phyloP scores from a whole-genome alignment of 2,113 vertebrate species.

The Sorex araneus region DNA sequence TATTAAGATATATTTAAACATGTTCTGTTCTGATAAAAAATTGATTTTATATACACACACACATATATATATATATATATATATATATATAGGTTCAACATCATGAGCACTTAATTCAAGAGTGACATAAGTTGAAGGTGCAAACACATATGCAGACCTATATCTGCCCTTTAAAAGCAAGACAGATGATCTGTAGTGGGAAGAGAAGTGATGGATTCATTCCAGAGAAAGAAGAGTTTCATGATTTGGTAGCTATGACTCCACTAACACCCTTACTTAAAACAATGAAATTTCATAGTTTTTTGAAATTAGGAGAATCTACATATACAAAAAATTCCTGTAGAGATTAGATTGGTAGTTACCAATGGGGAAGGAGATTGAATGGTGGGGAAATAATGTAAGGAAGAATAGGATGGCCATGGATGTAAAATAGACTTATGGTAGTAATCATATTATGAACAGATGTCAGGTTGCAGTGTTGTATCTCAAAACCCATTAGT shows the following conservation, averaged over 20 bases:
- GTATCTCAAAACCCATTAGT: not conserved
- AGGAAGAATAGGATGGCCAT: not conserved
- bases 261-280: slow-evolving; percentile 68
- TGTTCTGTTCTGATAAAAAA: not conserved
- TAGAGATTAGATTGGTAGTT: not conserved
- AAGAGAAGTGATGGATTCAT: not conserved
- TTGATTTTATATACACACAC: too few species aligned
- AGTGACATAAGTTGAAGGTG: not conserved
- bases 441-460: not conserved
- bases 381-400: not conserved
- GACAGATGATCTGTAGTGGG: not conserved
- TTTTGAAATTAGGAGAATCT: slow-evolving; percentile 78
- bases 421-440: not conserved
- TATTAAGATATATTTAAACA: not conserved
- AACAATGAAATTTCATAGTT: slow-evolving; percentile 77
- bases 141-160: not conserved
- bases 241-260: slow-evolving; percentile 74
- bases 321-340: not conserved
- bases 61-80: too few species aligned
- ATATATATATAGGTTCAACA: too few species aligned
- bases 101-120: not conserved
- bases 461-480: too few species aligned
- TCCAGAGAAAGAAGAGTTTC: slow-evolving; percentile 44
- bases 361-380: not conserved
- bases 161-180: not conserved